phyloP scores from a whole-genome alignment of 1,140 invertebrate genomes.

The Drosophila littoralis region DNA sequence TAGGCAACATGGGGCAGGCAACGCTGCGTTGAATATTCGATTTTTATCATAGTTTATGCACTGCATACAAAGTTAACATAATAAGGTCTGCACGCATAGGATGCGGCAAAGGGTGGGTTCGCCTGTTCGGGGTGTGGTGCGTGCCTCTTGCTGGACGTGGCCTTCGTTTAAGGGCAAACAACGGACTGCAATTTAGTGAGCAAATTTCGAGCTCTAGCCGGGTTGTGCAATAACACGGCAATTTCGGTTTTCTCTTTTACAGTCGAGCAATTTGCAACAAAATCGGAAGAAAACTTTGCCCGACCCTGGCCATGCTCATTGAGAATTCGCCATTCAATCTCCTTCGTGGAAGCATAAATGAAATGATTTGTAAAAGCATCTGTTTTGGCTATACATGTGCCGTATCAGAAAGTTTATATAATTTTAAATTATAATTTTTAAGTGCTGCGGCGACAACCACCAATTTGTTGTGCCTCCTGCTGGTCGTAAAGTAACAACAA shows the following conservation, averaged over 20 bases:
- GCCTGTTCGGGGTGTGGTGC: background rate
- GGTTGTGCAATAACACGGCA: slow-evolving; percentile 40
- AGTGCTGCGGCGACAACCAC: slow-evolving; percentile 9
- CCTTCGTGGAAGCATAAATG: slow-evolving; percentile 52
- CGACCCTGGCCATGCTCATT: slow-evolving; percentile 58
- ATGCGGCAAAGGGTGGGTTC: too few relatives aligned
- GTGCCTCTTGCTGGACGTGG: slow-evolving; percentile 31
- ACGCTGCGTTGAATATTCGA: slow-evolving; percentile 70
- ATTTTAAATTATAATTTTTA: background rate
- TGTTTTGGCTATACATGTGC: too few relatives aligned
- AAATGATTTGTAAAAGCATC: slow-evolving; percentile 58
- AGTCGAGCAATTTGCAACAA: slow-evolving; percentile 77
- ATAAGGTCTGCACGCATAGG: slow-evolving; percentile 77
- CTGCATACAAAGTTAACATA: slow-evolving; percentile 81
- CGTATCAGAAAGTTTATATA: slow-evolving; percentile 58
- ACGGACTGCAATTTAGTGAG: slow-evolving; percentile 35
- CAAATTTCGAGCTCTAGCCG: slow-evolving; percentile 70
- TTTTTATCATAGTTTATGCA: slow-evolving; percentile 81
- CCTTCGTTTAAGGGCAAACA: slow-evolving; percentile 76
- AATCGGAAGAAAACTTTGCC: slow-evolving; percentile 65
- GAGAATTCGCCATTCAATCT: slow-evolving; percentile 36
- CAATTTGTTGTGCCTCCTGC: background rate
- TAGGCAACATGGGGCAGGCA: slow-evolving; percentile 18
- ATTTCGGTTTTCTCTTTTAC: slow-evolving; percentile 66
- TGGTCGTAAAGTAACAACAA: slow-evolving; percentile 39